phyloP scores from a whole-genome alignment of 2,797 vertebrate species.

The Luscinia megarhynchos region DNA sequence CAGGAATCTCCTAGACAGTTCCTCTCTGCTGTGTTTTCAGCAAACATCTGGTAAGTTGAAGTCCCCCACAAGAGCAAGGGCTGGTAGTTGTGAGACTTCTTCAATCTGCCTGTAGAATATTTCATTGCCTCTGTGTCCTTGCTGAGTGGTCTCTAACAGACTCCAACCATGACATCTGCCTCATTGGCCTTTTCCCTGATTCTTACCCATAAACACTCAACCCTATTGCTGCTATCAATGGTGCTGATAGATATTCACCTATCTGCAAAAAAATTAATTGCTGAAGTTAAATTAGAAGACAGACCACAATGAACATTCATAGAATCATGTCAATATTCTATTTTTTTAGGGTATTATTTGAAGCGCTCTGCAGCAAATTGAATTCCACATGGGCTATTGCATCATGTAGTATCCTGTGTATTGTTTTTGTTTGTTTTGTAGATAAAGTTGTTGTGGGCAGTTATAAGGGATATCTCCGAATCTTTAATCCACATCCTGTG shows the following conservation, averaged over 20 bases:
- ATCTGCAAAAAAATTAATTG: neutral
- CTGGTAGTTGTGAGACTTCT: neutral
- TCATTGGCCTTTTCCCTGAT: neutral
- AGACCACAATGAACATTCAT: neutral
- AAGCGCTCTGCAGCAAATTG: neutral
- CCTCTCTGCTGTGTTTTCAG: neutral
- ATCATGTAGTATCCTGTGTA: neutral
- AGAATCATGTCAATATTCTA: neutral
- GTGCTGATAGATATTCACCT: neutral
- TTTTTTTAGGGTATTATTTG: neutral
- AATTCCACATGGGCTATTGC: neutral
- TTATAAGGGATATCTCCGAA: conserved; percentile 90
- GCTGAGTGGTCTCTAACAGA: neutral
- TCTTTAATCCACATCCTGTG: conserved; percentile 86
- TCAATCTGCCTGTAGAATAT: neutral
- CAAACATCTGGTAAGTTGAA: neutral
- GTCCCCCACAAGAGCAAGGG: neutral
- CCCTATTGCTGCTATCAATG: neutral
- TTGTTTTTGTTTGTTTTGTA: conserved; percentile 47
- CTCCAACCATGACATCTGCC: neutral
- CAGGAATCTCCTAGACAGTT: neutral
- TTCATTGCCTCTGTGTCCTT: neutral
- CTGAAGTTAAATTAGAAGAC: neutral
- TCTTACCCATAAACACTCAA: neutral
- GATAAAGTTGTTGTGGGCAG: conserved; percentile 97